Evolutionary conservation across 2,888 invertebrate species (phyloP), one percentile per base, ranked within the genome.

Genomic region (Selenia dentaria): DNA sequence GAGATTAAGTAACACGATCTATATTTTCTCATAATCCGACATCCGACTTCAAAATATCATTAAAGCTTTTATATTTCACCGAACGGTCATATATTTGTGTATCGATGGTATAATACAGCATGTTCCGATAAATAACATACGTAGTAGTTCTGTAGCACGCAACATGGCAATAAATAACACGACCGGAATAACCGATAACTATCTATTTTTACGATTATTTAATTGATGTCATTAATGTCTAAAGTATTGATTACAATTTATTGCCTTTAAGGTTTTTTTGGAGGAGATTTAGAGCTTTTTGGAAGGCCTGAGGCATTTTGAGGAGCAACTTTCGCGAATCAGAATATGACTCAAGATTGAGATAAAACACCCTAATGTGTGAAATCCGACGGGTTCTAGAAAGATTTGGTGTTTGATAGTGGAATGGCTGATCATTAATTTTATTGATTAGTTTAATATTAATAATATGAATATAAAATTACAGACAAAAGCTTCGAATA

Each of bases 191-290:
- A 65, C 61, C 51, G 67, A 71, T 69, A 66, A 64, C 50, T 60
- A 73, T 67, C 64, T 59, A 67, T 71, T 73, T 78, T 77, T 74
- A 82, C 65, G 72, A 75, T 76, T 71, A 74, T 82, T 82, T 83
- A 83, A 85, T 83, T 78, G 82, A 65, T 69, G 64, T 74, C 77
- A 79, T 81, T 83, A 82, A 71, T 54, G 74, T 74, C 71, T 54
- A 45, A 38, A 44, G 64, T 74, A 77, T 78, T 79, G 76, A 82
- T 83, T 79, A 79, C 78, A 63, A 84, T 84, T 83, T 83, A 83
- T 83, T 59, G 51, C 51, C 55, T 31, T 52, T 36, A 55, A 54
- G 27, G 39, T 49, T 67, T 64, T 64, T 50, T 40, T 8, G 13
- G 26, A 28, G 5, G 8, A 31, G 44, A 37, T 27, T 37, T 48